Conservation (phyloP, 2,113 vertebrate genomes). For the Chiloscyllium plagiosum region DNA sequence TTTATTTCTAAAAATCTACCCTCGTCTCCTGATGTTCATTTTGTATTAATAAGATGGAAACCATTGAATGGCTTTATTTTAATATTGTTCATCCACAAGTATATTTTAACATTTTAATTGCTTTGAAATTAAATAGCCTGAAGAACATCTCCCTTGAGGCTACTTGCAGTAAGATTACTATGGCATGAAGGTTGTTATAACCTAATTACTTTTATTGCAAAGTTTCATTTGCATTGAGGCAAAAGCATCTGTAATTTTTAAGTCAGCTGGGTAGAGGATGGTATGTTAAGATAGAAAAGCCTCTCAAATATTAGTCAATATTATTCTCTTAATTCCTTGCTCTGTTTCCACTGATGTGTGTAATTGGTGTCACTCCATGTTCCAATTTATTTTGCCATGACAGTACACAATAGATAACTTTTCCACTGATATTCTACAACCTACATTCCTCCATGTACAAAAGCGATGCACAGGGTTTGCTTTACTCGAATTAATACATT, state of each 20-base stretch:
- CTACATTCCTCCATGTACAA: not conserved
- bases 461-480: no score
- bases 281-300: not conserved
- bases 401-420: not conserved
- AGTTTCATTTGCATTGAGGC: not conserved
- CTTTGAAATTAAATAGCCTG: constrained; percentile 3
- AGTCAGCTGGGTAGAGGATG: not conserved
- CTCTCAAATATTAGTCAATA: not conserved
- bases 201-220: not conserved
- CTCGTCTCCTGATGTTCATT: not conserved
- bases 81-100: not conserved
- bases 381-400: not conserved
- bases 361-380: not conserved
- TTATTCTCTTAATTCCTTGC: not conserved
- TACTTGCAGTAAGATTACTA: not conserved
- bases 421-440: not conserved
- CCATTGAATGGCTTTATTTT: not conserved
- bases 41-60: not conserved
- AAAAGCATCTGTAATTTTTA: not conserved
- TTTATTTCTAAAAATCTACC: not conserved
- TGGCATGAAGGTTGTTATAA: not conserved
- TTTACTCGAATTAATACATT: no score
- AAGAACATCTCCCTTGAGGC: not conserved
- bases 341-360: not conserved
- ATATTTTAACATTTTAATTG: not conserved